These are phyloP conservation scores for Glareola pratincola DNA, from an alignment of 2,113 vertebrate genomes.

Conservation along the genomic window DNA sequence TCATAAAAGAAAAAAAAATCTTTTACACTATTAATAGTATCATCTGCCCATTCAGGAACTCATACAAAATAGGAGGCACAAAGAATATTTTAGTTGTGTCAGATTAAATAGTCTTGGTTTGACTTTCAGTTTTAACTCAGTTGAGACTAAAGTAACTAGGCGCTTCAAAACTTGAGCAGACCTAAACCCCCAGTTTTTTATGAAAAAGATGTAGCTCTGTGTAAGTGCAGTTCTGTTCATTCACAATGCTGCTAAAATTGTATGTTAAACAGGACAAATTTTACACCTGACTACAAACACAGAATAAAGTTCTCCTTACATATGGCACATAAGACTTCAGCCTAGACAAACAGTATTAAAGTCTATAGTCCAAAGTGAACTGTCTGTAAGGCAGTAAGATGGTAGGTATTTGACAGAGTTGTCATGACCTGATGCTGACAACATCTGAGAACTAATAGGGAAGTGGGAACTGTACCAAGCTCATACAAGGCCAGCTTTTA, in stretches of 20 bases:
- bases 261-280: background rate
- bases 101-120: background rate
- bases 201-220: background rate
- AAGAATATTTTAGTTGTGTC: background rate
- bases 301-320: background rate
- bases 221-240: background rate
- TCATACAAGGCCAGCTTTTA: background rate
- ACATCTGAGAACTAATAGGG: background rate
- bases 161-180: background rate
- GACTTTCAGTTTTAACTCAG: background rate
- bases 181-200: background rate
- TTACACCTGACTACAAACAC: background rate
- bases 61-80: background rate
- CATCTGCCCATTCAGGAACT: background rate
- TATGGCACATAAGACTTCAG: rapidly evolving
- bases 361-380: background rate
- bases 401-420: background rate
- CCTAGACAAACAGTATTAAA: background rate
- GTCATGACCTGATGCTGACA: background rate
- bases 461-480: background rate
- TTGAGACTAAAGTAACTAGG: background rate
- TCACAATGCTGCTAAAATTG: background rate
- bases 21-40: too few relatives aligned
- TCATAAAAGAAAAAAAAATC: too few relatives aligned
- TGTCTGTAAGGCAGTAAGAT: background rate